These are phyloP conservation scores for Ellobius talpinus DNA, from an alignment of 2,113 vertebrate species.

Conservation along the genomic window DNA sequence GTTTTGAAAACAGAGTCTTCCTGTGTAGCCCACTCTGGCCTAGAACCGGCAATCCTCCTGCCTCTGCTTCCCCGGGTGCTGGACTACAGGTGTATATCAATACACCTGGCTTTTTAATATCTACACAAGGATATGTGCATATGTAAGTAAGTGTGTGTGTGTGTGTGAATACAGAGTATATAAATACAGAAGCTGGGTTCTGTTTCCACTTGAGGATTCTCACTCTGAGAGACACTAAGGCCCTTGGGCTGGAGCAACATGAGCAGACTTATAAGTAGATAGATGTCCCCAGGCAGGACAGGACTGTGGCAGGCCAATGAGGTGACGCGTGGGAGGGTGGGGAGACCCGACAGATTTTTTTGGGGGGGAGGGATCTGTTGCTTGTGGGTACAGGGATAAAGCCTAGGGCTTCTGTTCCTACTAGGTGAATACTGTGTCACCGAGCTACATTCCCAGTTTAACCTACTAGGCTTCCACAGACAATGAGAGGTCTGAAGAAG, in stretches of 20 bases:
- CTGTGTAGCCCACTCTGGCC: background rate
- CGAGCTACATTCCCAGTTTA: background rate
- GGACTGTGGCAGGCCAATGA: fast-evolving
- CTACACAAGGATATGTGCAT: background rate
- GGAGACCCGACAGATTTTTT: background rate
- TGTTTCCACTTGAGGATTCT: background rate
- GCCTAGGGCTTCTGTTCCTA: background rate
- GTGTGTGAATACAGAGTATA: background rate
- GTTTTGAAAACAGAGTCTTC: background rate
- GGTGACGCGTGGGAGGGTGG: background rate
- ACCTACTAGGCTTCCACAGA: background rate
- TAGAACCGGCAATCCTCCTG: background rate
- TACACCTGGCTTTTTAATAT: background rate
- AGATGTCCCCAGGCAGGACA: background rate
- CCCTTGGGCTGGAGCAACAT: background rate
- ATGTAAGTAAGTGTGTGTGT: background rate
- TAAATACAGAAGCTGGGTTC: background rate
- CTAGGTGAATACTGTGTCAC: background rate
- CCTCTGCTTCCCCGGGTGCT: background rate
- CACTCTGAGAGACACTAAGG: background rate
- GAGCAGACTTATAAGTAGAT: background rate
- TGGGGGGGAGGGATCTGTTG: background rate
- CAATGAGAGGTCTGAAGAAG: background rate
- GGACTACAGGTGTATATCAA: background rate
- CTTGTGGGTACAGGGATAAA: background rate